These are phyloP conservation scores for Muricea muricata DNA, from an alignment of 92 coral and sea anemone genomes.

Conservation along the genomic window DNA sequence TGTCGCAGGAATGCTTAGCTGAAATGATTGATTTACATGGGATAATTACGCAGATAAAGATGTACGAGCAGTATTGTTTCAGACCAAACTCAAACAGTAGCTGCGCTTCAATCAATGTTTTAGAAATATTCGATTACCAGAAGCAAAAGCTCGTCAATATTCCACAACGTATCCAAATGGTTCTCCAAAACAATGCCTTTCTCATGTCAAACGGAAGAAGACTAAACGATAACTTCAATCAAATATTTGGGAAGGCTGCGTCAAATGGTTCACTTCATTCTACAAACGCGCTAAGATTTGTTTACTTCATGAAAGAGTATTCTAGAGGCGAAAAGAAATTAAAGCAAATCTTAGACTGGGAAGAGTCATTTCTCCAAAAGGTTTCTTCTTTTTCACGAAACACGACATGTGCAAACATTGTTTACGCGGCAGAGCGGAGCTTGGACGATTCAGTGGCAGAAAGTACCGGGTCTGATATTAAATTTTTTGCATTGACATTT, in stretches of 20 bases:
- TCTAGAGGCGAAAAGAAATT: neutral
- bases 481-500: slow-evolving; percentile 62
- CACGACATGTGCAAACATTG: slow-evolving; percentile 53
- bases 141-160: slow-evolving; percentile 1
- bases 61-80: neutral
- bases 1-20: slow-evolving; percentile 21
- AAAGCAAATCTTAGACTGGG: slow-evolving; percentile 56
- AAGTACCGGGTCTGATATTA: slow-evolving; percentile 62
- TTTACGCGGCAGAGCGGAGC: slow-evolving; percentile 68
- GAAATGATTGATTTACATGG: slow-evolving; percentile 28
- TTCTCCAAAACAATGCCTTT: neutral
- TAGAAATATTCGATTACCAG: slow-evolving; percentile 21
- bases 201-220: slow-evolving; percentile 30
- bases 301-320: slow-evolving; percentile 46
- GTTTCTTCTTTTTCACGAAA: slow-evolving; percentile 29
- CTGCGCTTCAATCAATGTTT: neutral
- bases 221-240: neutral
- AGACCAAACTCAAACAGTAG: neutral
- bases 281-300: slow-evolving; percentile 15
- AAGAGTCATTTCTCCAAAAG: slow-evolving; percentile 45
- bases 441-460: slow-evolving; percentile 75
- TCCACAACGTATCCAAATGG: neutral
- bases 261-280: neutral
- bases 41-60: neutral
- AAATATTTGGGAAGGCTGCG: neutral